Conservation (phyloP, 2,797 vertebrate genomes). For the Tadarida brasiliensis region DNA sequence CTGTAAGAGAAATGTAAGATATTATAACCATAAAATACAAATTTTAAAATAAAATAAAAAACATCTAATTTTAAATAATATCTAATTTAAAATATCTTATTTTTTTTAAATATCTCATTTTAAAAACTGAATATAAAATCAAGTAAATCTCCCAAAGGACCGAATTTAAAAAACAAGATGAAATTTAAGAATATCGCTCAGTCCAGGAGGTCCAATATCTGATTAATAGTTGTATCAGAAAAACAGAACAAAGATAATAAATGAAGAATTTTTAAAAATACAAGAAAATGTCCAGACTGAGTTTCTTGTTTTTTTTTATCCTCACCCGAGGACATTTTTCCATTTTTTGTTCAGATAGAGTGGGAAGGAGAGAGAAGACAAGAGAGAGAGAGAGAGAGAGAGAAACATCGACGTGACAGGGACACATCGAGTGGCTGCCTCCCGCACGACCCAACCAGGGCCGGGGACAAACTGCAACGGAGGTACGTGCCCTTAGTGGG, state of each 20-base stretch:
- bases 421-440: too few relatives aligned
- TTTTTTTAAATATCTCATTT: neutral
- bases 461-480: too few relatives aligned
- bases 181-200: neutral
- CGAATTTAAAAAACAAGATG: neutral
- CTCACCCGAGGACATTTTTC: too few relatives aligned
- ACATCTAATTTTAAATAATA: neutral
- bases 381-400: too few relatives aligned
- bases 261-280: neutral
- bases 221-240: neutral
- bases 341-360: too few relatives aligned
- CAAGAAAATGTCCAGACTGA: neutral
- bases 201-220: neutral
- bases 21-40: neutral
- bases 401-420: too few relatives aligned
- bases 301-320: too few relatives aligned
- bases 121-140: conserved; percentile 18
- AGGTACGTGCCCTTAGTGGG: too few relatives aligned
- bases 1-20: neutral
- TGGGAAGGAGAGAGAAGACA: too few relatives aligned
- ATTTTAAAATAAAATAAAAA: neutral
- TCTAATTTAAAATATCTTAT: neutral
- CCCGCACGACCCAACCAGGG: too few relatives aligned
- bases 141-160: neutral
- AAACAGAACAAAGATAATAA: conserved; percentile 27